Base-by-base conservation (phyloP, 1,140 invertebrate genomes). In the Drosophila miranda region DNA sequence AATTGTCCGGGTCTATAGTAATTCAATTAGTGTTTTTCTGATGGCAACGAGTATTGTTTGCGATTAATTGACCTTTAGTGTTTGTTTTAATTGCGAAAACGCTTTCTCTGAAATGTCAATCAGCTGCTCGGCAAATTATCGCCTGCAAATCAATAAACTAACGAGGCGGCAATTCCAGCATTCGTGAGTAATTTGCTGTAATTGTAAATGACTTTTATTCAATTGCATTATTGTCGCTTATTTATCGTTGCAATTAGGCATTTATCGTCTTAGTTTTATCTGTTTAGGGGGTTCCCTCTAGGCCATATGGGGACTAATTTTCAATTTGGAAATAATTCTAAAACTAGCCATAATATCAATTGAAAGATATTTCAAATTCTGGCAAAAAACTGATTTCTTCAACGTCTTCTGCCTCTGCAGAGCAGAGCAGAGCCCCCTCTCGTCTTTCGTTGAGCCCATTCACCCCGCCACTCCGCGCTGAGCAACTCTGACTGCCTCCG, bases 201-300 rank as follows among this genome's bases (percentile, higher is more conserved):
- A 69, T 69, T 56, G 66, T 14, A 56, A 69, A 69, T 68, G 48
- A 28, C 56, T 69, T 56, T 49, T 26, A 68, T 67, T 56, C 62
- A 68, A 55, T 68, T 41, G n/a, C 61, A 6, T 48, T 61, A 63
- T 67, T 53, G 54, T 67, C 38, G 64, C 50, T 42, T 64, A 68
- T 56, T 68, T 68, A 68, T 68, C 63, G 66, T 44, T 16, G 62
- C 26, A 51, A 69, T 49, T 66, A 56, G 56, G 68, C 66, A 68
- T 16, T 49, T 42, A 34, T 26, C 19, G 61, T 42, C 54, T 42
- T 21, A 16, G 26, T 38, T 41, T 23, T 21, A 41, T 52, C n/a
- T 38, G 60, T 13, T 13, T 6, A 48, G 46, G 19, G 38, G 26
- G 28, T 56, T 48, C 55, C 60, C 19, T 43, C 51, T 45, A 23